phyloP scores from a whole-genome alignment of 2,797 vertebrate species.

The Trichosurus vulpecula region DNA sequence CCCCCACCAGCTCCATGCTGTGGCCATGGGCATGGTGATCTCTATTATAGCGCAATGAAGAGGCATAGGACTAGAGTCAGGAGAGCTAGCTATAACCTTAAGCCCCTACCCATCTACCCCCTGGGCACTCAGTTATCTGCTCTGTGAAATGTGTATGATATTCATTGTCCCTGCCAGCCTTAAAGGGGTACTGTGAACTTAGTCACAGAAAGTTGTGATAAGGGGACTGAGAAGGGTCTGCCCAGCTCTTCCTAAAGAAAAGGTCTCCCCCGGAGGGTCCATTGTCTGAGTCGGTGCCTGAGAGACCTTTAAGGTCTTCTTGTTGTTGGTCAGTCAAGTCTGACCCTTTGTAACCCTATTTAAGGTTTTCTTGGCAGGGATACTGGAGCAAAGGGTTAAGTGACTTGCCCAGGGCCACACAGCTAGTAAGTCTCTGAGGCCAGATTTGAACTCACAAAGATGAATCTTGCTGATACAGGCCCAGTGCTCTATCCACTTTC shows the following conservation, averaged over 20 bases:
- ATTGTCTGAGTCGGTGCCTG: neutral
- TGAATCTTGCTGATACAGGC: neutral
- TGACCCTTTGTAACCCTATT: neutral
- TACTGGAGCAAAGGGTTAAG: slow-evolving; percentile 1
- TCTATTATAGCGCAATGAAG: neutral
- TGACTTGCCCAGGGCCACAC: neutral
- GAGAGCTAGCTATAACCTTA: neutral
- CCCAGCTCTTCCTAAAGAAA: neutral
- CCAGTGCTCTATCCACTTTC: neutral
- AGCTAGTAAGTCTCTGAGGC: accelerated
- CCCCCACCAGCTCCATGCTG: neutral
- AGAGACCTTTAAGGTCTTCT: neutral
- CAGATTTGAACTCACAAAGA: neutral
- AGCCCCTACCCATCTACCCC: neutral
- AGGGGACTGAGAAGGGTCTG: neutral
- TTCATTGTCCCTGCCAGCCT: neutral
- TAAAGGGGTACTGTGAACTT: neutral
- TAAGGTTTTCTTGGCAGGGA: slow-evolving; percentile 15
- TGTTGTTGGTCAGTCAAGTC: neutral
- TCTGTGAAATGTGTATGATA: neutral
- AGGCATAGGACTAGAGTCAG: neutral
- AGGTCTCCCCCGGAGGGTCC: neutral
- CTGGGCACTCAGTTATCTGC: neutral
- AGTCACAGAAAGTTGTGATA: neutral
- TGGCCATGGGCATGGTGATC: neutral